Evolutionary conservation across 1,140 invertebrate genomes (phyloP).

Genomic region (Dolichoris vasculosae): DNA sequence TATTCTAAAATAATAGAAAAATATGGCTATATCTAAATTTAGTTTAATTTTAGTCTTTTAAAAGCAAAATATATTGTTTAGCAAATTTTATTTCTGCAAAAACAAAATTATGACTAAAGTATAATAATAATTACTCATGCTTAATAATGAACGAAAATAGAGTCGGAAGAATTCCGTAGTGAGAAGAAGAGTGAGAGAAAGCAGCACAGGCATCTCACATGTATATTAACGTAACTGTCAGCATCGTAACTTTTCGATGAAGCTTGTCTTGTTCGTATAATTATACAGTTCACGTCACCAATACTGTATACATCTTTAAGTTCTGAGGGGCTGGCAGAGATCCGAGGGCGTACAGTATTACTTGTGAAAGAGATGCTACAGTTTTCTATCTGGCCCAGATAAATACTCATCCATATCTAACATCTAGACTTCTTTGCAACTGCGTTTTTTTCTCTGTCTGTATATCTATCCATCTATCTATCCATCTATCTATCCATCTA

Average conservation of each 20-base stretch:
- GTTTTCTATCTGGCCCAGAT: not conserved
- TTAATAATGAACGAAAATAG: constrained; percentile 13
- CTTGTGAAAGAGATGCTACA: not conserved
- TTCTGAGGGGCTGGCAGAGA: too few species aligned
- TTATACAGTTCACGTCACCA: not conserved
- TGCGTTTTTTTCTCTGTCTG: not conserved
- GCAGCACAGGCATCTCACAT: not conserved
- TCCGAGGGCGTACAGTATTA: not conserved
- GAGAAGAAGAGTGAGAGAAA: not conserved
- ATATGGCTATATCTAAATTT: not conserved
- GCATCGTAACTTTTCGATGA: constrained; percentile 3
- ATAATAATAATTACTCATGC: constrained; percentile 6
- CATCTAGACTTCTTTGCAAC: not conserved
- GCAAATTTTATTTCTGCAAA: constrained; percentile 1
- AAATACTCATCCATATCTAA: not conserved
- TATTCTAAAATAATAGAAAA: constrained; percentile 29
- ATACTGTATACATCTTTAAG: not conserved
- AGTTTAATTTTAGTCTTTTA: not conserved
- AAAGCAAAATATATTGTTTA: not conserved
- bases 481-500: too few species aligned
- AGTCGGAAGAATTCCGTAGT: not conserved
- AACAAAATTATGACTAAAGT: constrained; percentile 12
- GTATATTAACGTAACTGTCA: not conserved
- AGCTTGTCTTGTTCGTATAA: not conserved
- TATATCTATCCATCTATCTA: too few species aligned